Conservation (phyloP, 2,888 invertebrate species). For the Scelioninae gen. 1 region DNA sequence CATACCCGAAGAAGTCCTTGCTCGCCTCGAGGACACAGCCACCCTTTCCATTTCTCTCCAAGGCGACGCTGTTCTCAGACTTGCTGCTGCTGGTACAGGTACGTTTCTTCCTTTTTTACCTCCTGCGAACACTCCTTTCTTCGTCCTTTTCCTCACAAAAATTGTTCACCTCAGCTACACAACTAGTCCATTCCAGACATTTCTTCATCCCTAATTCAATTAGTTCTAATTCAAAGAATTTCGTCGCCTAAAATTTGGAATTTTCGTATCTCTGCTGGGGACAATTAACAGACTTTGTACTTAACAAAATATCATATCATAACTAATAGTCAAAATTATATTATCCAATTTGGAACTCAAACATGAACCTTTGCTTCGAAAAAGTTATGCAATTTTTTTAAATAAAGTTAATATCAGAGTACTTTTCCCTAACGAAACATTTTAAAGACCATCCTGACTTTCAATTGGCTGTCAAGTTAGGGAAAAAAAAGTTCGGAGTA, state of each 20-base stretch:
- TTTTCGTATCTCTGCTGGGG: no score
- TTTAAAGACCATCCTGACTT: not conserved
- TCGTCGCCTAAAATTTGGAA: constrained; percentile 36
- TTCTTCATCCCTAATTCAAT: constrained; percentile 53
- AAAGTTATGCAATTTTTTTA: no score
- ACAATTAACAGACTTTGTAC: no score
- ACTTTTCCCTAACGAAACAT: no score
- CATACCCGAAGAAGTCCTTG: constrained; percentile 83
- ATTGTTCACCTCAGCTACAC: constrained; percentile 47
- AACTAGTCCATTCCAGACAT: constrained; percentile 56
- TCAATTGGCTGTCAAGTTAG: not conserved
- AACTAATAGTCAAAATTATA: no score
- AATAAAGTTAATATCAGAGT: no score
- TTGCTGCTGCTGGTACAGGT: constrained; percentile 83
- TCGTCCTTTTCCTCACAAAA: not conserved
- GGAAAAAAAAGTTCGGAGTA: not conserved
- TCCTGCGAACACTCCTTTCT: not conserved
- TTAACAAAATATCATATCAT: no score
- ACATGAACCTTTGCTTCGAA: no score
- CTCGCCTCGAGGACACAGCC: constrained; percentile 83
- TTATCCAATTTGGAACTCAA: no score
- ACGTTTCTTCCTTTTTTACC: constrained; percentile 61
- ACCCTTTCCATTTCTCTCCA: constrained; percentile 83
- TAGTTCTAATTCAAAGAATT: constrained; percentile 48
- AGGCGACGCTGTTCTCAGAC: constrained; percentile 83